phyloP scores from a whole-genome alignment of 2,888 invertebrate genomes.

The Cylindroiulus punctatus region DNA sequence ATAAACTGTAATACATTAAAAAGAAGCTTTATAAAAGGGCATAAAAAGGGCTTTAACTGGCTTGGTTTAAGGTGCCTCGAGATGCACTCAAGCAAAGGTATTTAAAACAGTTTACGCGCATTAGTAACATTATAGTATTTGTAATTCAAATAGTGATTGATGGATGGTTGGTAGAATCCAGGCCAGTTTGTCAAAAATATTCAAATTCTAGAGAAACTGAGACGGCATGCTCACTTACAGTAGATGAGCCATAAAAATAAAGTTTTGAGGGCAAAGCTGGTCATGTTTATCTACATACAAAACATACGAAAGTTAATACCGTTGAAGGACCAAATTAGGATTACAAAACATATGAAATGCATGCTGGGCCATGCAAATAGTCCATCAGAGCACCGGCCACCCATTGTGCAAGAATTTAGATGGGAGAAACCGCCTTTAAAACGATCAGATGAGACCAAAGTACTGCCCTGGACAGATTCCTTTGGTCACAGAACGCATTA shows the following conservation, averaged over 20 bases:
- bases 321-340: background rate
- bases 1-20: no score
- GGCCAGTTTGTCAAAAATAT: no score
- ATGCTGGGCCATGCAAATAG: constrained; percentile 40
- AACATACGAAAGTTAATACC: background rate
- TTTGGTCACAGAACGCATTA: constrained; percentile 20
- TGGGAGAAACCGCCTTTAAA: constrained; percentile 14
- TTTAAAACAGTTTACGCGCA: no score
- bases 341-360: constrained; percentile 2
- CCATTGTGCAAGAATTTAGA: constrained; percentile 33
- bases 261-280: background rate
- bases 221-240: background rate
- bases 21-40: no score
- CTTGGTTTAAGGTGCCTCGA: no score
- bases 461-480: background rate
- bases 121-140: no score
- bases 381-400: constrained; percentile 15
- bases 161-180: no score
- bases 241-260: background rate
- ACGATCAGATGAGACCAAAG: background rate
- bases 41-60: no score
- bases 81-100: no score
- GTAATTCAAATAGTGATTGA: no score
- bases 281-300: background rate
- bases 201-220: background rate